A percentile compares a stretch with the other conserved stretches of the same genome.
Conservation (phyloP, 2,888 invertebrate species). For the Eristalinus aeneus region DNA sequence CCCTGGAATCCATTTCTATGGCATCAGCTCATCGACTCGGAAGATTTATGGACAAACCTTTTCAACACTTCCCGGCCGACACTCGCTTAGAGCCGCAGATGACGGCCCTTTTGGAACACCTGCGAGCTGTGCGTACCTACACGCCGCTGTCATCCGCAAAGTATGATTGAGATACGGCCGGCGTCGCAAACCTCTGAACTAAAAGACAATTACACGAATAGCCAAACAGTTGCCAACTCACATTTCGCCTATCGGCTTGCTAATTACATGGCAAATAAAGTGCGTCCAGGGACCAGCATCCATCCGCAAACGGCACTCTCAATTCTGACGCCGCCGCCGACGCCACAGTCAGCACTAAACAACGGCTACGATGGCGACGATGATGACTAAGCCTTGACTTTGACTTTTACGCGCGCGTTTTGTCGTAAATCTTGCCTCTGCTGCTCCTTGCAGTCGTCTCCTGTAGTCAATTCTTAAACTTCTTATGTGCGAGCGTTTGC, state of each 20-base stretch:
- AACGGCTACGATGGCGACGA: not conserved
- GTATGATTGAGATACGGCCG: constrained; percentile 65
- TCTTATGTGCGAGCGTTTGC: constrained; percentile 42
- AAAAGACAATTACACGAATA: constrained; percentile 48
- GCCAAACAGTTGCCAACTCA: constrained; percentile 65
- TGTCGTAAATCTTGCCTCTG: constrained; percentile 57
- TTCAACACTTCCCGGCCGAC: constrained; percentile 13
- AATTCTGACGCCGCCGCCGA: constrained; percentile 26
- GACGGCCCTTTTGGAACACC: constrained; percentile 49
- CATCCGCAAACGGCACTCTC: constrained; percentile 9
- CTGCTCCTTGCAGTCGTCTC: constrained; percentile 31
- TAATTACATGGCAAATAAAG: constrained; percentile 67
- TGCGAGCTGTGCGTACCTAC: constrained; percentile 32
- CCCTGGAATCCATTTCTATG: not conserved
- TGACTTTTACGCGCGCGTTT: constrained; percentile 57
- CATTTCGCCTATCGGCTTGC: constrained; percentile 60
- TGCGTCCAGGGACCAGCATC: constrained; percentile 41
- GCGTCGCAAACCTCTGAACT: constrained; percentile 56
- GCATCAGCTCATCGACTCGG: constrained; percentile 1
- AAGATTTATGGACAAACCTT: not conserved
- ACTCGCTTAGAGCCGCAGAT: constrained; percentile 22
- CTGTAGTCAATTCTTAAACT: constrained; percentile 8
- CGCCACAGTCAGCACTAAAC: not conserved
- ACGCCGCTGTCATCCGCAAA: constrained; percentile 31
- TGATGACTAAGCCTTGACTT: constrained; percentile 38